A percentile compares a stretch with the other conserved stretches of the same genome.
Conservation (phyloP, 2,797 vertebrate genomes). For the Hypotaenidia philippensis region DNA sequence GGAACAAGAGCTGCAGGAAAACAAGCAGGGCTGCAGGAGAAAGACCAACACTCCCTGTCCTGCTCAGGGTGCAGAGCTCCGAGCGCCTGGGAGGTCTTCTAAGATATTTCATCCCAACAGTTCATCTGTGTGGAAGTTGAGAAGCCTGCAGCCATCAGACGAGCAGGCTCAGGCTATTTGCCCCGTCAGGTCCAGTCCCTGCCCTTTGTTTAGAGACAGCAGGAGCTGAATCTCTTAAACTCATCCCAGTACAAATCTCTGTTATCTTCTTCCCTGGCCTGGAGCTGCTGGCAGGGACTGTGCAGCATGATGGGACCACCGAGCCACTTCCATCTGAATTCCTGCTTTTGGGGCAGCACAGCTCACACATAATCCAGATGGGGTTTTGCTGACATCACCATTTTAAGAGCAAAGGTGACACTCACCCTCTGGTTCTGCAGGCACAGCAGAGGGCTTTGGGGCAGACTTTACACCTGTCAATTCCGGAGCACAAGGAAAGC, state of each 20-base stretch:
- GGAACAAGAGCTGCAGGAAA: background rate
- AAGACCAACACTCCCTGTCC: background rate
- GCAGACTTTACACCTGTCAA: rapidly evolving
- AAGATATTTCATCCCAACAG: background rate
- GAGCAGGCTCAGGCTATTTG: background rate
- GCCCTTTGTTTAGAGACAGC: rapidly evolving
- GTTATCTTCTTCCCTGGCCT: too few relatives aligned
- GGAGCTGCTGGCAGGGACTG: rapidly evolving
- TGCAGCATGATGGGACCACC: background rate
- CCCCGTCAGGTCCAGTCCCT: background rate
- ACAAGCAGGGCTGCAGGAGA: background rate
- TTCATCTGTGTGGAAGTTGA: background rate
- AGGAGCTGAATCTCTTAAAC: background rate
- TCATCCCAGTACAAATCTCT: background rate
- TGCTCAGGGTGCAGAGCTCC: background rate
- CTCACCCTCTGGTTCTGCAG: background rate
- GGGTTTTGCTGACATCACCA: background rate
- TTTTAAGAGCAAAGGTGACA: background rate
- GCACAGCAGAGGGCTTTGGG: background rate
- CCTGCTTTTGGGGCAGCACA: background rate
- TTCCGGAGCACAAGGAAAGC: background rate
- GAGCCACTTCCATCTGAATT: rapidly evolving
- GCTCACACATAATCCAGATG: background rate
- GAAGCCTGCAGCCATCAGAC: background rate
- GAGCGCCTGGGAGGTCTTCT: background rate